Evolutionary conservation across 2,113 vertebrate species (phyloP).

Genomic region (Silurus asotus): DNA sequence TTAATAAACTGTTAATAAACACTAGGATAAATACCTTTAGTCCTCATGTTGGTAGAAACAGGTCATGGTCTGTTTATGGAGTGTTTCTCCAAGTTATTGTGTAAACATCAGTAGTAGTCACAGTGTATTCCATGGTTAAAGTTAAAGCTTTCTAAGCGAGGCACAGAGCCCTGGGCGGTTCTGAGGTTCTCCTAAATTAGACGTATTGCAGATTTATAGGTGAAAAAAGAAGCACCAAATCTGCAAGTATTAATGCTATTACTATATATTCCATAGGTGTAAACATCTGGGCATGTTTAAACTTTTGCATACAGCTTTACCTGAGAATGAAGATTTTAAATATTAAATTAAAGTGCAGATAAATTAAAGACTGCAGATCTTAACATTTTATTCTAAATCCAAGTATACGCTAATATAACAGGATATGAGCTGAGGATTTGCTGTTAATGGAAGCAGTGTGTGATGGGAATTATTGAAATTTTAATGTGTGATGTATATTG

Average conservation of each 20-base stretch:
- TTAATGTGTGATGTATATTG: no score
- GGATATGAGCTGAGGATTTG: no score
- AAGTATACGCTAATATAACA: no score
- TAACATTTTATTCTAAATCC: no score
- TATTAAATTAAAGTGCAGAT: no score
- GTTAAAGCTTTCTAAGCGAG: not conserved
- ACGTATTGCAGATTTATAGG: not conserved
- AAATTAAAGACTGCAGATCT: no score
- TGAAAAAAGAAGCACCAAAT: not conserved
- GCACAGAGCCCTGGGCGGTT: no score
- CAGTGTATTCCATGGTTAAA: not conserved
- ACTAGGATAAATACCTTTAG: not conserved
- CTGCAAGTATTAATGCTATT: not conserved
- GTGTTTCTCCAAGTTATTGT: no score
- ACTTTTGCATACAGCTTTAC: not conserved
- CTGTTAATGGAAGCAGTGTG: no score
- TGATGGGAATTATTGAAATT: not conserved
- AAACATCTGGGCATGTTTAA: not conserved
- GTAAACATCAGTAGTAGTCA: not conserved
- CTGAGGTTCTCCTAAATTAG: no score
- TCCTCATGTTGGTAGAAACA: not conserved
- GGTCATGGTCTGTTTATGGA: not conserved
- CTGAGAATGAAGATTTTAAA: no score
- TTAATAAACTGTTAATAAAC: no score
- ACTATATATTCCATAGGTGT: not conserved